Evolutionary conservation across 2,113 vertebrate genomes (phyloP), one percentile per base, ranked within the genome.

Genomic region (Thalassoma bifasciatum): DNA sequence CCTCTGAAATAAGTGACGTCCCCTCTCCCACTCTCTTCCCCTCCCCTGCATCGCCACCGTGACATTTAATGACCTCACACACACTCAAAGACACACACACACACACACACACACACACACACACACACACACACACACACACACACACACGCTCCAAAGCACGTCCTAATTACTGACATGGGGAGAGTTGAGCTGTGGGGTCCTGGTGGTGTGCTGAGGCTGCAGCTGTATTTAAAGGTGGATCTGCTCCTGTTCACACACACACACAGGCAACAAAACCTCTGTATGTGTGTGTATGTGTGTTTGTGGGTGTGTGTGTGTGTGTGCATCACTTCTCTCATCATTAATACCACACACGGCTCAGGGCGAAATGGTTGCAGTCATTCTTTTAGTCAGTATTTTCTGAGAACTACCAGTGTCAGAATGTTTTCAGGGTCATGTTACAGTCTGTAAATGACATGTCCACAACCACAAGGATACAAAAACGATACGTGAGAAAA

Each of bases 61-160:
- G 92, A 77, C 92, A 93, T 94, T 94, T 94, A 91, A 81, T 70
- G 74, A 82, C 71, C n/a, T 5, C 49, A 60, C 30, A 30, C 30
- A 70, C 42, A 30, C 30, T 30, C 30, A 30, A 30, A 40, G 75
- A 81, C 68, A 62, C 64, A 65, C 75, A 72, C 50, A 66, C 68
- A 52, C 65, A 47, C 71, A 79, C 74, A 64, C 77, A 78, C 78
- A 74, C 68, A 57, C 65, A 47, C 75, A 76, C 77, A 64, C 73
- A 78, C 75, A 74, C 49, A 60, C 30, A 30, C 30, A 30, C 52
- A 67, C 71, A 66, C 60, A 66, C 61, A 67, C 62, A 68, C 72
- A 71, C 73, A 60, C 74, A 74, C 77, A 57, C 40, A 61, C 23
- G 38, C 53, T 52, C 51, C 54, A 23, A 86, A 78, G 61, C 65